phyloP scores from a whole-genome alignment of 1,140 invertebrate species.

The Diorhabda carinulata region DNA sequence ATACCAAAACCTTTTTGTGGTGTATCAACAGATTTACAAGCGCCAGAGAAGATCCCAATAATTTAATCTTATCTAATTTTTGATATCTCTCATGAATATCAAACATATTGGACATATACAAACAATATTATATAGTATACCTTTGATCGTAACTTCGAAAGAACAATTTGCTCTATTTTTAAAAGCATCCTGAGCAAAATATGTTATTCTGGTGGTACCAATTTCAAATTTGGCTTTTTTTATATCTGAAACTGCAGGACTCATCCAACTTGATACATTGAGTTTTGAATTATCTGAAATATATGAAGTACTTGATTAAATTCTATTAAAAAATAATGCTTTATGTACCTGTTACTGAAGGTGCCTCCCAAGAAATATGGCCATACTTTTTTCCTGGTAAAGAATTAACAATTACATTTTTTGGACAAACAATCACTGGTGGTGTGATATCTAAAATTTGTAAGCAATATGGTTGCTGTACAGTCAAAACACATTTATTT shows the following conservation, averaged over 20 bases:
- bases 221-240: conserved; percentile 49
- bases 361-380: conserved; percentile 51
- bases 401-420: conserved; percentile 48
- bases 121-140: conserved; percentile 35
- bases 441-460: conserved; percentile 51
- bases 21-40: too few species aligned
- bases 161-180: conserved; percentile 55
- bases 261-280: conserved; percentile 49
- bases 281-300: conserved; percentile 51
- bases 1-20: too few species aligned
- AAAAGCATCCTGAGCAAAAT: conserved; percentile 53
- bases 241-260: conserved; percentile 48
- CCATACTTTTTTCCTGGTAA: conserved; percentile 54
- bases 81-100: too few species aligned
- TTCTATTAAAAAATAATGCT: background rate
- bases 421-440: conserved; percentile 54
- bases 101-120: too few species aligned
- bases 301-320: background rate
- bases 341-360: conserved; percentile 46
- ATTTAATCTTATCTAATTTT: too few species aligned
- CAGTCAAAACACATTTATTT: background rate
- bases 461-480: background rate
- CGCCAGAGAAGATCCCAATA: too few species aligned
- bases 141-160: conserved; percentile 52
- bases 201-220: conserved; percentile 52